These are phyloP conservation scores for Idaea aversata DNA, from an alignment of 2,888 invertebrate genomes.

Conservation along the genomic window DNA sequence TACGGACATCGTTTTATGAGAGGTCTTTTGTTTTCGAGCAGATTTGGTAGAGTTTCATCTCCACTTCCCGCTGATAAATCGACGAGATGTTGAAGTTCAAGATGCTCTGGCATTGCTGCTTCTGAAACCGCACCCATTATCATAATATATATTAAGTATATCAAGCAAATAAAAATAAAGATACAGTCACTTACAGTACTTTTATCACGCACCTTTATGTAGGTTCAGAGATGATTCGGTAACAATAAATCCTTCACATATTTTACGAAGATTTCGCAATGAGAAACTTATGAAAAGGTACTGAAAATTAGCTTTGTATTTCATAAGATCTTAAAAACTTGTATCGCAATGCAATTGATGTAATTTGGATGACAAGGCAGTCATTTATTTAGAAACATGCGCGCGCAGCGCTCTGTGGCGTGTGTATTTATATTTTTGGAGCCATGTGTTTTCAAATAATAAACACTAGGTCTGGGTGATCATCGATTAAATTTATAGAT, in stretches of 20 bases:
- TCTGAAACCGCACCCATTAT: constrained; percentile 38
- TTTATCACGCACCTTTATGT: neutral
- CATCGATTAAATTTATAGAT: too few species aligned
- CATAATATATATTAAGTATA: constrained; percentile 8
- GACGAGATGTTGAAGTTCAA: constrained; percentile 90
- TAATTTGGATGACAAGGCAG: constrained; percentile 3
- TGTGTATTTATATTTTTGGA: neutral
- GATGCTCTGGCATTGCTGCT: constrained; percentile 84
- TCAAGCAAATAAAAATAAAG: constrained; percentile 7
- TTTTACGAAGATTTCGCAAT: neutral
- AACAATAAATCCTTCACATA: neutral
- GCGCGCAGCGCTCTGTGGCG: neutral
- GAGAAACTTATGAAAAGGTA: neutral
- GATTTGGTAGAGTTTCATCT: constrained; percentile 68
- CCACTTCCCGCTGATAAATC: constrained; percentile 80
- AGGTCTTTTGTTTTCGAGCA: constrained; percentile 70
- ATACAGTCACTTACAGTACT: neutral
- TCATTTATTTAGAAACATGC: neutral
- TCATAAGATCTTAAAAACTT: neutral
- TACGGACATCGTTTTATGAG: constrained; percentile 84
- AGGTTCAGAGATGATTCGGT: neutral
- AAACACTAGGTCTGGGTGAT: too few species aligned
- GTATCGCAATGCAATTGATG: neutral
- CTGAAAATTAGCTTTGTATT: neutral
- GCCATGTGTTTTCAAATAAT: neutral